Conservation (phyloP, 2,888 invertebrate species). For the Stenoptilia bipunctidactyla region DNA sequence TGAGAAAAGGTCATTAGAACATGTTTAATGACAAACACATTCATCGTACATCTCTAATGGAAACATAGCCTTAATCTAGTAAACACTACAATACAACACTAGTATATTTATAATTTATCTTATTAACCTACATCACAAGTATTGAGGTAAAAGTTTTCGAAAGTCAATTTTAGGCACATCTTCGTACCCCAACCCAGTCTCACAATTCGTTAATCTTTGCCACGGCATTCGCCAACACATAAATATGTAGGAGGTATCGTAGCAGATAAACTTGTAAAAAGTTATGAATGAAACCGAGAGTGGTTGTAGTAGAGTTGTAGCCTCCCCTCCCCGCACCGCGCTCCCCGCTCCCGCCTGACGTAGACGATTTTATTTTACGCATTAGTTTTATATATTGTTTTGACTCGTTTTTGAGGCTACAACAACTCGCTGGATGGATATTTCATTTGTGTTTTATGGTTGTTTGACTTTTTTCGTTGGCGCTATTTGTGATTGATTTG, state of each 20-base stretch:
- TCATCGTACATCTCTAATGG: too few relatives aligned
- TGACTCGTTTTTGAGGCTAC: constrained; percentile 22
- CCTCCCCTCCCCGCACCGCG: constrained; percentile 21
- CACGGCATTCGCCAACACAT: constrained; percentile 58
- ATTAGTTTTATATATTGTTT: constrained; percentile 62
- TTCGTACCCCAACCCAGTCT: background rate
- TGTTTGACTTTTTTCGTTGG: too few relatives aligned
- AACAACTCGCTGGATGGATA: background rate
- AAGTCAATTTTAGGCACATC: too few relatives aligned
- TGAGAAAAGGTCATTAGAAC: too few relatives aligned
- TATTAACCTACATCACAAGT: too few relatives aligned
- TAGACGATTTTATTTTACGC: constrained; percentile 47
- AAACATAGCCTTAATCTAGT: too few relatives aligned
- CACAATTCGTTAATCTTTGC: constrained; percentile 33
- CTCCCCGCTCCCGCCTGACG: constrained; percentile 15
- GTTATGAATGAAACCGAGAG: constrained; percentile 72
- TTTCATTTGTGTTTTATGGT: too few relatives aligned
- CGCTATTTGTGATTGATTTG: too few relatives aligned
- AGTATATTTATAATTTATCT: too few relatives aligned
- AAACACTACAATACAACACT: too few relatives aligned
- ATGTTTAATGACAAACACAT: too few relatives aligned
- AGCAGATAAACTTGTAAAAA: constrained; percentile 71
- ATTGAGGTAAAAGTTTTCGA: too few relatives aligned
- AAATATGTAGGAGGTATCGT: constrained; percentile 67
- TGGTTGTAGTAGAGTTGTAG: constrained; percentile 66